Conservation (phyloP, 2,888 invertebrate species). For the Chrysotoxum bicinctum region DNA sequence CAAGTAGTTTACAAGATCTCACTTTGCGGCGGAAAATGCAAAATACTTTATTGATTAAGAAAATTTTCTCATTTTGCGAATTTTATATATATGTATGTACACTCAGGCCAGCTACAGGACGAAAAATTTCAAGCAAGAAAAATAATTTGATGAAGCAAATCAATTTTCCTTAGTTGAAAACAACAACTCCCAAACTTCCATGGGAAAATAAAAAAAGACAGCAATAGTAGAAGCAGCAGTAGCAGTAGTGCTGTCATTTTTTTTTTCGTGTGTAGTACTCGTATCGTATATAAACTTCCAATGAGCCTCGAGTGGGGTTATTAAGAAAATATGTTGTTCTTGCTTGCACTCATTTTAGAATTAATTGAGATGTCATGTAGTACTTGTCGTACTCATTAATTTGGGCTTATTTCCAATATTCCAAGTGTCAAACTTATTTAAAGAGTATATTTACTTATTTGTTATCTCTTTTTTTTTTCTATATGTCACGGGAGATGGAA, state of each 20-base stretch:
- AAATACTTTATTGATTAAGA: slow-evolving; percentile 56
- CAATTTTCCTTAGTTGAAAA: slow-evolving; percentile 69
- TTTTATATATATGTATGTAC: background rate
- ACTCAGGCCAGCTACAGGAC: slow-evolving; percentile 43
- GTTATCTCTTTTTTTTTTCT: background rate
- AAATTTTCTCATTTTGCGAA: slow-evolving; percentile 37
- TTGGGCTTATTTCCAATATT: background rate
- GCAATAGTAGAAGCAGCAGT: slow-evolving; percentile 16
- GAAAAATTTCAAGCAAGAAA: slow-evolving; percentile 34
- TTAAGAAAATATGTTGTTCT: background rate
- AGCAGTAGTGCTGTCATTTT: slow-evolving; percentile 3
- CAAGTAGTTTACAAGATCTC: background rate
- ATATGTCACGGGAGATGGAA: background rate
- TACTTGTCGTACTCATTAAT: background rate
- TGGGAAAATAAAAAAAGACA: slow-evolving; percentile 55
- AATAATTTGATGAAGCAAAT: slow-evolving; percentile 50
- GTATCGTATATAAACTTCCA: background rate
- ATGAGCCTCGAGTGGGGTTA: background rate
- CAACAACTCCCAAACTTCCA: slow-evolving; percentile 69
- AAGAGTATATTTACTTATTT: background rate
- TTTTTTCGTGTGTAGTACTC: slow-evolving; percentile 14
- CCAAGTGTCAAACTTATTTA: background rate
- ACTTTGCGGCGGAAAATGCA: slow-evolving; percentile 60
- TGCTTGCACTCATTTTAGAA: background rate
- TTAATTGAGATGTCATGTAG: background rate